Base-by-base conservation (phyloP, 2,888 invertebrate species). In the Amphimallon solstitiale region DNA sequence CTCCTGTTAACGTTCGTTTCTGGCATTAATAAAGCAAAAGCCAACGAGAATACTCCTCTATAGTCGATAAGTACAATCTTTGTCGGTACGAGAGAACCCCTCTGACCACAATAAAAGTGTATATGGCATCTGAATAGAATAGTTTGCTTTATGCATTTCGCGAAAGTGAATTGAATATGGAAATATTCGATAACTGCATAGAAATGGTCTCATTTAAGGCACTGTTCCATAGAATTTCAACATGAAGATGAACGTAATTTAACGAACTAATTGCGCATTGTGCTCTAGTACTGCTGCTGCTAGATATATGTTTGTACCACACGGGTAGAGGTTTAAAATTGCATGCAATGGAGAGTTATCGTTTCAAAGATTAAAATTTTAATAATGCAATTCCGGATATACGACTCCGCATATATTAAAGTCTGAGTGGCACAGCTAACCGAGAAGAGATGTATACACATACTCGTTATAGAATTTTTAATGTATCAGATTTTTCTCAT, bases 101-200 rank as follows among this genome's bases (percentile, higher is more conserved):
- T 37, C 10, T 37, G 34, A 52, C 17, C 15, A 35, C 35, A 52
- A 35, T 52, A 52, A 52, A 52, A 52, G 37, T 29, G 29, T 52
- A 15, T 35, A 23, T 52, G 52, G 54, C 54, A 54, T 54, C 54
- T 54, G 54, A 54, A 40, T 40, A 38, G 52, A 37, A 54, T 40
- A 54, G 21, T 54, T 40, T 54, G 54, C 61, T 61, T 65, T 65
- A 60, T 67, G 56, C 49, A 56, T 68, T 65, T 62, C 52, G 54
- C 59, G 51, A 65, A 52, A 68, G 48, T 68, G 59, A 46, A 66
- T 60, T 66, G 60, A 64, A 64, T 68, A 64, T 66, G 68, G 66
- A 66, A 68, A 68, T 64, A 64, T 64, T 56, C 63, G 52, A 68
- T 63, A 66, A 66, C 60, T 66, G 66, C 68, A 66, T 64, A 66